Evolutionary conservation across 2,888 invertebrate species (phyloP).

Genomic region (Mythimna loreyi): DNA sequence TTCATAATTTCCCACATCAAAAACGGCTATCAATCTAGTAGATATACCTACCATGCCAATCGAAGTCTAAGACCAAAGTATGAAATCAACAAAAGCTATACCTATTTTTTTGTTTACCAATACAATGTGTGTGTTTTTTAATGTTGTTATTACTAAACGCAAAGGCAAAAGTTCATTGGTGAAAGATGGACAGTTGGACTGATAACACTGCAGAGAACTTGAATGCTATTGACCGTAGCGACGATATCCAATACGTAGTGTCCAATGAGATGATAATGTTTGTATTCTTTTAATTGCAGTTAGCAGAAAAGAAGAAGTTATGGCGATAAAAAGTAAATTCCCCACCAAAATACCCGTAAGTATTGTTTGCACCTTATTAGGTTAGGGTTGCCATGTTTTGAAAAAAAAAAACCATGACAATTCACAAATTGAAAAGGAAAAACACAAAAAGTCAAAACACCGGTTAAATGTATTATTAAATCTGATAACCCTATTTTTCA

Average conservation of each 20-base stretch:
- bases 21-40: no score
- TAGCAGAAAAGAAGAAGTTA: constrained; percentile 94
- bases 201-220: constrained; percentile 32
- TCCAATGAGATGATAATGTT: constrained; percentile 31
- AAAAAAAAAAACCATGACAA: background rate
- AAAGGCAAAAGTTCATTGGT: constrained; percentile 20
- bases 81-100: background rate
- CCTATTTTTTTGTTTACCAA: constrained; percentile 7
- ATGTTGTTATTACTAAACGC: background rate
- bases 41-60: no score
- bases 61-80: background rate
- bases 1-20: no score
- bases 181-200: constrained; percentile 24
- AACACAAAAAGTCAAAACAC: background rate
- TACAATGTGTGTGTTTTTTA: background rate
- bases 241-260: background rate
- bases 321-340: constrained; percentile 94
- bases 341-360: constrained; percentile 96
- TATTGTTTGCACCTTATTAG: constrained; percentile 30
- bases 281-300: constrained; percentile 85
- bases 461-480: background rate
- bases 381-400: no score
- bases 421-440: background rate
- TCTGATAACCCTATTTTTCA: background rate
- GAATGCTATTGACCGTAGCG: constrained; percentile 34